These are phyloP conservation scores for Sinodicranocentrus sp. DNA, from an alignment of 2,888 invertebrate species.

Conservation along the genomic window DNA sequence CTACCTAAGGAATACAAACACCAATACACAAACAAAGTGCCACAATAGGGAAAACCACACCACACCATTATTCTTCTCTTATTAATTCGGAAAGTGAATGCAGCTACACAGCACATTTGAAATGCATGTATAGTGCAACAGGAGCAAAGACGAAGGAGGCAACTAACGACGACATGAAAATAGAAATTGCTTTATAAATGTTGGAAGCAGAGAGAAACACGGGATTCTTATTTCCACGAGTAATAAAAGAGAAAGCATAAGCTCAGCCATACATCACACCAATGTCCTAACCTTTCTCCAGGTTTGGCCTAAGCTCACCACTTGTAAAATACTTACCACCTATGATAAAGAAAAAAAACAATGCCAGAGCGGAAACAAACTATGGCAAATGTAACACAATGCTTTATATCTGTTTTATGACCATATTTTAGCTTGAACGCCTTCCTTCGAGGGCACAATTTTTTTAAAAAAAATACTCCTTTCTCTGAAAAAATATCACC, in stretches of 20 bases:
- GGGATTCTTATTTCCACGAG: not conserved
- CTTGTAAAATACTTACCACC: no score
- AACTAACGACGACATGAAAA: not conserved
- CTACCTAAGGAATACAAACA: not conserved
- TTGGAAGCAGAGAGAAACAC: not conserved
- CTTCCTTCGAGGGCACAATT: not conserved
- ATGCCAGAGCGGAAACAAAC: no score
- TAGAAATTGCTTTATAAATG: slow-evolving; percentile 14
- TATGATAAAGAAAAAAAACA: no score
- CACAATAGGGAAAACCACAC: not conserved
- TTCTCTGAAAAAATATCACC: no score
- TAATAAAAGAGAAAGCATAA: slow-evolving; percentile 7
- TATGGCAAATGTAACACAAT: no score
- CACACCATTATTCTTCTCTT: slow-evolving; percentile 16
- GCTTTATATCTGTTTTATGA: slow-evolving; percentile 10
- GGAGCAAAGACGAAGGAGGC: slow-evolving; percentile 3
- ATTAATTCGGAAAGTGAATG: slow-evolving; percentile 23
- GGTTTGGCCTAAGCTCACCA: not conserved
- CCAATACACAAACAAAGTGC: not conserved
- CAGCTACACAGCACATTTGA: not conserved
- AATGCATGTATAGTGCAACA: slow-evolving; percentile 9
- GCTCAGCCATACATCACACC: slow-evolving; percentile 15
- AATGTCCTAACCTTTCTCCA: slow-evolving; percentile 15
- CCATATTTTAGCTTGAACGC: not conserved
- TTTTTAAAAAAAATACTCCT: no score